Evolutionary conservation across 2,113 vertebrate genomes (phyloP).

Genomic region (Ictalurus furcatus): DNA sequence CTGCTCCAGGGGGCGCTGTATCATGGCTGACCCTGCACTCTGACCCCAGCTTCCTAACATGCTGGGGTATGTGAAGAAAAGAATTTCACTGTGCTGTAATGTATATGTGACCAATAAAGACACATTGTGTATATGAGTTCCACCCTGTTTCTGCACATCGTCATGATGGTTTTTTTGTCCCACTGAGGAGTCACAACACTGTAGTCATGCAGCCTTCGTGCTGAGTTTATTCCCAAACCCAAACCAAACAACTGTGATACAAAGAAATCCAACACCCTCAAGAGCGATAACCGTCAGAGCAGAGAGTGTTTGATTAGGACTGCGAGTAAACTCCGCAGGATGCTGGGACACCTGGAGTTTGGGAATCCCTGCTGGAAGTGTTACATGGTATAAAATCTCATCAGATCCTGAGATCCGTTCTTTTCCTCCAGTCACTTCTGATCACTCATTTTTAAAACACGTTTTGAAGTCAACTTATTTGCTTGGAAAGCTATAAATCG

Average conservation of each 20-base stretch:
- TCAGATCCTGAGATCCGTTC: not conserved
- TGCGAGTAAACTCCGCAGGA: not conserved
- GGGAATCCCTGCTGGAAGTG: not conserved
- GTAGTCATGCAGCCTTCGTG: not conserved
- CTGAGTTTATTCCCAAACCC: not conserved
- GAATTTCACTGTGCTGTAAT: no score
- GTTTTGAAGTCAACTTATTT: not conserved
- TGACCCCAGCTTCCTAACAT: no score
- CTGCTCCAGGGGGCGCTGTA: no score
- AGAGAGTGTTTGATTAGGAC: constrained; percentile 7
- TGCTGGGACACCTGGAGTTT: not conserved
- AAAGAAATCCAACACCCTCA: not conserved
- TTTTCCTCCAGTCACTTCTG: not conserved
- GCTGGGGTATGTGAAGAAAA: no score
- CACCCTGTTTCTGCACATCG: not conserved
- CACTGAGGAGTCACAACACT: not conserved
- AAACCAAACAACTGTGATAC: not conserved
- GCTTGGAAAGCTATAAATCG: not conserved
- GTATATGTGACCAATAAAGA: no score
- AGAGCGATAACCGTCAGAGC: not conserved
- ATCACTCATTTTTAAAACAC: not conserved
- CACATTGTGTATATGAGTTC: not conserved
- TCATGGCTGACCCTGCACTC: no score
- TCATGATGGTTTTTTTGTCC: not conserved
- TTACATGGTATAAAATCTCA: not conserved